These are phyloP conservation scores for Crematogaster levior DNA, from an alignment of 2,888 invertebrate genomes.

Conservation along the genomic window DNA sequence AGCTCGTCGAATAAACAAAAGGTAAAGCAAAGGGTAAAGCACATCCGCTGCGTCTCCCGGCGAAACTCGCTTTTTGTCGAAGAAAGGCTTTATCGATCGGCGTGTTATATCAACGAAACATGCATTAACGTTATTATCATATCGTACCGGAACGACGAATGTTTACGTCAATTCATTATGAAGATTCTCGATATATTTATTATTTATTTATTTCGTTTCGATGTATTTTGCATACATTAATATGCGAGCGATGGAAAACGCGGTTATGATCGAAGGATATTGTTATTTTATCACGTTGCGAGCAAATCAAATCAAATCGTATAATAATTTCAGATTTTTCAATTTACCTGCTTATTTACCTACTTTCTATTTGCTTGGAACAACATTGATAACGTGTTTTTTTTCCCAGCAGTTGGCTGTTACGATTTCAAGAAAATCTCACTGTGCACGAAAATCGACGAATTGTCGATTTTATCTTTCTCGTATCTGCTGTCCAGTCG, in stretches of 20 bases:
- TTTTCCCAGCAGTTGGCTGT: constrained; percentile 14
- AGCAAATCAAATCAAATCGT: neutral
- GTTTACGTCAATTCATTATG: neutral
- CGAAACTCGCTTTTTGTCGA: constrained; percentile 28
- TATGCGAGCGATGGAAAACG: neutral
- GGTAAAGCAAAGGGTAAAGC: constrained; percentile 56
- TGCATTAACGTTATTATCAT: constrained; percentile 14
- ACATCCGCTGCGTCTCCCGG: constrained; percentile 25
- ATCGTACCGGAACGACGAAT: neutral
- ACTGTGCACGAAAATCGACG: constrained; percentile 14
- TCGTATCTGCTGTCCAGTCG: constrained; percentile 25
- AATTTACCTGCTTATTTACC: constrained; percentile 6
- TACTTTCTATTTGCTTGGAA: neutral
- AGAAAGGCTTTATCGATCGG: constrained; percentile 21
- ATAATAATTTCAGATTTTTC: neutral
- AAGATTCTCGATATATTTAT: neutral
- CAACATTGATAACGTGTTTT: neutral
- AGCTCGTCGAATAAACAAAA: constrained; percentile 64
- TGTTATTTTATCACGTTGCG: neutral
- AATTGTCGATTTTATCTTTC: constrained; percentile 42
- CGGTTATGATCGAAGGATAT: neutral
- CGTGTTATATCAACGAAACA: neutral
- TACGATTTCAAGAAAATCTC: constrained; percentile 31
- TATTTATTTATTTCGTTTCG: neutral
- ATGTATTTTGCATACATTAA: neutral